These are phyloP conservation scores for Metacarcinus magister DNA, from an alignment of 2,888 invertebrate species.

Conservation along the genomic window DNA sequence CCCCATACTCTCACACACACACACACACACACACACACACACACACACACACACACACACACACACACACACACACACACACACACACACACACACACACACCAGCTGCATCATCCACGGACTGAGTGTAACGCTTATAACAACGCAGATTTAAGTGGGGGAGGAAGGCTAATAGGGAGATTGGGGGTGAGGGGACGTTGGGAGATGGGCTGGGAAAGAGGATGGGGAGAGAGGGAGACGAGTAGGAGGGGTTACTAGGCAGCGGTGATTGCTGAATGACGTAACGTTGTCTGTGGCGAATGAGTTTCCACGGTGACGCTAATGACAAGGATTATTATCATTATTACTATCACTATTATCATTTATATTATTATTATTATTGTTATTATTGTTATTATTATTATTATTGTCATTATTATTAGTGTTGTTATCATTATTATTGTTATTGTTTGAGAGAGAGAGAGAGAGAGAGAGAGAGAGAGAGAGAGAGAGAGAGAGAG, in stretches of 20 bases:
- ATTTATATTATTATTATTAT: not conserved
- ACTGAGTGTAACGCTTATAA: slow-evolving; percentile 30
- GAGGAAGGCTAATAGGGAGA: slow-evolving; percentile 38
- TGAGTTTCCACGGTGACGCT: not conserved
- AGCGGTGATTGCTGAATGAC: not conserved
- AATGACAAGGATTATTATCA: not conserved
- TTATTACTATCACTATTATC: not conserved
- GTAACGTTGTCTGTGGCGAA: not conserved
- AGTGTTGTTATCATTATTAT: not conserved
- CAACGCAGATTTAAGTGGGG: slow-evolving; percentile 45
- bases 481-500: not conserved
- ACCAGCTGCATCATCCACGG: slow-evolving; percentile 20
- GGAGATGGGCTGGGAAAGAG: not conserved
- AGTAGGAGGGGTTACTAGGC: not conserved
- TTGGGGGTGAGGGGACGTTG: not conserved
- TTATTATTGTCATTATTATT: not conserved
- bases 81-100: not conserved
- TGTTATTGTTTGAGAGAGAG: not conserved
- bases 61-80: slow-evolving; percentile 50
- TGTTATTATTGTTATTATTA: not conserved
- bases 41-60: slow-evolving; percentile 40
- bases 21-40: slow-evolving; percentile 47
- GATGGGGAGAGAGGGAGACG: not conserved
- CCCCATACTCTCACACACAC: slow-evolving; percentile 45
- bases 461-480: not conserved